These are phyloP conservation scores for Luehdorfia chinensis DNA, from an alignment of 1,140 invertebrate genomes.

Conservation along the genomic window DNA sequence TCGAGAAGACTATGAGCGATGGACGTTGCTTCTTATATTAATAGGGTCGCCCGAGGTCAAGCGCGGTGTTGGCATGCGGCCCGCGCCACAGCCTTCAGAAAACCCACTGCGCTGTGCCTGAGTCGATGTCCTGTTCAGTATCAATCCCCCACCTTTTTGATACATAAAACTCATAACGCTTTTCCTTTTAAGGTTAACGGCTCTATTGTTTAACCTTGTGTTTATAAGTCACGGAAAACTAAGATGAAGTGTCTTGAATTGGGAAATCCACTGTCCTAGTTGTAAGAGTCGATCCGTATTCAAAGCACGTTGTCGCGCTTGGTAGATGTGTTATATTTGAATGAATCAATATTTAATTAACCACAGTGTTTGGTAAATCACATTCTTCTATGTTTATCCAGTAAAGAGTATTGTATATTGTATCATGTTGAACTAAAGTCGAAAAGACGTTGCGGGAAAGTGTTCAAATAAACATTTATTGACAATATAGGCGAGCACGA, in stretches of 20 bases:
- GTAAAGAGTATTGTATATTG: not conserved
- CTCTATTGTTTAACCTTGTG: slow-evolving; percentile 54
- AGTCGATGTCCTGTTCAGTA: slow-evolving; percentile 50
- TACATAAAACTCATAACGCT: slow-evolving; percentile 21
- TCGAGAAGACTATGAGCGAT: slow-evolving; percentile 48
- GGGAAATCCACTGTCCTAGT: slow-evolving; percentile 55
- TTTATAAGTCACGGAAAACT: slow-evolving; percentile 38
- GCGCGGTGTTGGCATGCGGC: slow-evolving; percentile 68
- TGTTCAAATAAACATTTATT: too few species aligned
- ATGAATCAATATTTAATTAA: slow-evolving; percentile 6
- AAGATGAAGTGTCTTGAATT: slow-evolving; percentile 31
- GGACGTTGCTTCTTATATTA: slow-evolving; percentile 63
- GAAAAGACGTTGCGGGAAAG: too few species aligned
- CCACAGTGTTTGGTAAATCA: slow-evolving; percentile 10
- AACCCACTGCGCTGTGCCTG: slow-evolving; percentile 61
- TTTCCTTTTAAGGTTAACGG: slow-evolving; percentile 56
- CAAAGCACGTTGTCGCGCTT: slow-evolving; percentile 24
- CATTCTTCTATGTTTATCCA: not conserved
- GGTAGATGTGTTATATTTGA: too few species aligned
- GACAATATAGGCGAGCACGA: too few species aligned
- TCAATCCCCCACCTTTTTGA: slow-evolving; percentile 38
- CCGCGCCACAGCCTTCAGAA: slow-evolving; percentile 73
- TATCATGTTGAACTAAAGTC: too few species aligned
- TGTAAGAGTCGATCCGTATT: slow-evolving; percentile 19
- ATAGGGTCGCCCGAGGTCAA: slow-evolving; percentile 69